phyloP scores from a whole-genome alignment of 1,140 invertebrate genomes.

The Drosophila aff. region DNA sequence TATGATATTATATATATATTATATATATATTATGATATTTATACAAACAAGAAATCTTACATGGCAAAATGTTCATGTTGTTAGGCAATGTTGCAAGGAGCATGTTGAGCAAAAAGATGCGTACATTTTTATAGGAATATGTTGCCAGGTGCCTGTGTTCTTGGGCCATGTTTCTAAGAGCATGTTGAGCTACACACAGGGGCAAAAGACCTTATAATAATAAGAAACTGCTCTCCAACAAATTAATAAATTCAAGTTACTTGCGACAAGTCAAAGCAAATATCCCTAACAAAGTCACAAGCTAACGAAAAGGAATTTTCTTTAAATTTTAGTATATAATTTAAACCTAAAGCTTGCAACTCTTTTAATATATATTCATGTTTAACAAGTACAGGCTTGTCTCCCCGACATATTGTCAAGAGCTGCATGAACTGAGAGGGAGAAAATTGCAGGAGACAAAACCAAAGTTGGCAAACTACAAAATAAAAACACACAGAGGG shows the following conservation, averaged over 20 bases:
- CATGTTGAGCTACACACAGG: neutral
- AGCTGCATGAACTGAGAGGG: neutral
- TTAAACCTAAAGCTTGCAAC: neutral
- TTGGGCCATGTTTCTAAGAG: neutral
- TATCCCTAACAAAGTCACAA: neutral
- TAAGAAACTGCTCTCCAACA: neutral
- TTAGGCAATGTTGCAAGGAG: neutral
- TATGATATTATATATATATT: too few species aligned
- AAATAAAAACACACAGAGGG: slow-evolving; percentile 10
- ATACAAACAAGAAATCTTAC: neutral
- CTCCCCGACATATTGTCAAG: neutral
- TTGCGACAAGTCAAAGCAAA: neutral
- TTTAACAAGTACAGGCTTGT: too few species aligned
- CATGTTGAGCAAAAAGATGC: neutral
- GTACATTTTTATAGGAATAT: neutral
- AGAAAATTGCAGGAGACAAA: slow-evolving; percentile 12
- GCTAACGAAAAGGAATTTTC: neutral
- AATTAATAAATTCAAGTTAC: slow-evolving; percentile 1
- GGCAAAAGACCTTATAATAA: too few species aligned
- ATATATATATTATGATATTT: too few species aligned
- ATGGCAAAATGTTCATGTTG: neutral
- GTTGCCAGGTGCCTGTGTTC: neutral
- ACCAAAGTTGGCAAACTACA: slow-evolving; percentile 59
- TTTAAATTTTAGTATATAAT: neutral
- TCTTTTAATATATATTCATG: neutral